Percentiles rank a stretch among this genome's conserved stretches.
Conservation (phyloP, 2,113 vertebrate genomes). For the Malurus cyaneus region DNA sequence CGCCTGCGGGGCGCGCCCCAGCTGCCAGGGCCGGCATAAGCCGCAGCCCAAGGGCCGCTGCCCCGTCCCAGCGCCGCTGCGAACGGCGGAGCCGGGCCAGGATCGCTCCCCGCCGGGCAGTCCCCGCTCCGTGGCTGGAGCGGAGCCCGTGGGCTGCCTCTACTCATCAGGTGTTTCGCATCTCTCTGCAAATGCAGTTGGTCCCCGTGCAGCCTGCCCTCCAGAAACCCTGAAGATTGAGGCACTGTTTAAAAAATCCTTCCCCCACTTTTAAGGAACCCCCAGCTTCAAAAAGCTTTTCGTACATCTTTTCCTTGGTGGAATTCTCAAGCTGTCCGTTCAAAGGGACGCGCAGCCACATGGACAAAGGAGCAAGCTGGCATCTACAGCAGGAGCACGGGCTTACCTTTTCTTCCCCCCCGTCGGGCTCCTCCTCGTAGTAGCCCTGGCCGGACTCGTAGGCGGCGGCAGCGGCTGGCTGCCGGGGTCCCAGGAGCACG, state of each 20-base stretch:
- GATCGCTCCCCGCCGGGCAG: neutral
- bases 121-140: fast-evolving
- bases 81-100: neutral
- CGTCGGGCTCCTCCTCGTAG: slow-evolving; percentile 73
- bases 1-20: neutral
- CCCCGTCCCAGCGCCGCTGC: neutral
- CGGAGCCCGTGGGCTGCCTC: neutral
- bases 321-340: neutral
- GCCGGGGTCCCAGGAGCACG: slow-evolving; percentile 59
- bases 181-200: neutral
- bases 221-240: neutral
- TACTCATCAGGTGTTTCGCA: neutral
- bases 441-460: slow-evolving; percentile 75
- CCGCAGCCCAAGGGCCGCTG: neutral
- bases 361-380: neutral
- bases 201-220: neutral
- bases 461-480: slow-evolving; percentile 64
- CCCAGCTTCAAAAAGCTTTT: neutral
- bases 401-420: slow-evolving; percentile 73
- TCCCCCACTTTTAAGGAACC: neutral
- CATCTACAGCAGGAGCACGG: neutral
- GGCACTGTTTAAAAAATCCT: neutral
- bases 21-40: neutral
- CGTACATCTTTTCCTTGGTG: neutral
- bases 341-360: neutral